Percentiles rank a stretch among this genome's conserved stretches.
Conservation (phyloP, 1,140 invertebrate genomes). For the Euglossa dilemma region DNA sequence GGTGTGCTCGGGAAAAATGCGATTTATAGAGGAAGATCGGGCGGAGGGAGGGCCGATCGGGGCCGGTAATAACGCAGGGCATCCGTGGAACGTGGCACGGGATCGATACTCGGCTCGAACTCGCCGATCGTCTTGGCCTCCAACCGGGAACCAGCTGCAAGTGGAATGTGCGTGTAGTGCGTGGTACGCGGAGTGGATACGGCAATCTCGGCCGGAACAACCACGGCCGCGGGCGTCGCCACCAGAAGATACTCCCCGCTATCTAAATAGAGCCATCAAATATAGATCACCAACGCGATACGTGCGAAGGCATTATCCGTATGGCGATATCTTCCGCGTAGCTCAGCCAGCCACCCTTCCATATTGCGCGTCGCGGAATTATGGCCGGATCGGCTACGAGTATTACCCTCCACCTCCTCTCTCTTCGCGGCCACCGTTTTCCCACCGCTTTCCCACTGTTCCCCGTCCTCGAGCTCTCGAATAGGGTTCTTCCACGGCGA, state of each 20-base stretch:
- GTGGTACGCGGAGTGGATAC: conserved; percentile 17
- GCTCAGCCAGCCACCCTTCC: conserved; percentile 21
- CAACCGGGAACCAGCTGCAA: background rate
- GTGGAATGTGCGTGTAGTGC: conserved; percentile 39
- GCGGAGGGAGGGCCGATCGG: background rate
- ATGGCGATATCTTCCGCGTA: conserved; percentile 48
- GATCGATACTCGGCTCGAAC: conserved; percentile 36
- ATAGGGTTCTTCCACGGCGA: too few species aligned
- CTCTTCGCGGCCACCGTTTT: too few species aligned
- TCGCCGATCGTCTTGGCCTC: conserved; percentile 12
- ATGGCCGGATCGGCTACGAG: conserved; percentile 5
- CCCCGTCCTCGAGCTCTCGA: too few species aligned
- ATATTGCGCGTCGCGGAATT: conserved; percentile 41
- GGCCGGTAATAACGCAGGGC: background rate
- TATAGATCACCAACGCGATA: conserved; percentile 67
- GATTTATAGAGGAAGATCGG: background rate
- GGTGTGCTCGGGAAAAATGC: background rate
- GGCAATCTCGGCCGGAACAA: conserved; percentile 39
- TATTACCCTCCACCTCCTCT: background rate
- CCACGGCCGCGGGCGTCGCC: conserved; percentile 45
- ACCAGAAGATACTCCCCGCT: conserved; percentile 48
- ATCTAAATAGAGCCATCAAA: conserved; percentile 71
- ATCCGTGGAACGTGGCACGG: conserved; percentile 3
- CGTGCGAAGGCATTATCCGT: conserved; percentile 63
- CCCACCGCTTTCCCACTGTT: too few species aligned